Conservation (phyloP, 1,140 invertebrate species). For the Metopolophium dirhodum region DNA sequence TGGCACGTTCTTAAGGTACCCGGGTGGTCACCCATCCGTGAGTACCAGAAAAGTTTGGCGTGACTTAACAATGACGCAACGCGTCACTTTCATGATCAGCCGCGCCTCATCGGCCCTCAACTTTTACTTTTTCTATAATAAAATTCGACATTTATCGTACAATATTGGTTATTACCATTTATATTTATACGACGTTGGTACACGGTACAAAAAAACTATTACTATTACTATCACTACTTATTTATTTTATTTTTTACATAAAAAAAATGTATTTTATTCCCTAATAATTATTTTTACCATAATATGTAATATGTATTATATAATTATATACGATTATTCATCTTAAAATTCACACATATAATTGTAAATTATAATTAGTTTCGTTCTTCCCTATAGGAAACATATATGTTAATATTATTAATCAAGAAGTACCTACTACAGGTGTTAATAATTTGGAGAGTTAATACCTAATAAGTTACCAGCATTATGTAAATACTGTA, state of each 20-base stretch:
- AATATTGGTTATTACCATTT: background rate
- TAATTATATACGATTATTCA: too few relatives aligned
- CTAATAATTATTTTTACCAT: too few relatives aligned
- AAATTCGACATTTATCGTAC: slow-evolving; percentile 19
- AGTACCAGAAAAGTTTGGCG: slow-evolving; percentile 5
- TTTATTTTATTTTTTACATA: background rate
- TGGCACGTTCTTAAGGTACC: background rate
- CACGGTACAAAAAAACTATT: background rate
- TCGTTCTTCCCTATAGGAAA: too few relatives aligned
- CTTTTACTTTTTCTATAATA: slow-evolving; percentile 18
- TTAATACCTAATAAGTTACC: background rate
- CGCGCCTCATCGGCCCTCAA: background rate
- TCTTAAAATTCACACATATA: too few relatives aligned
- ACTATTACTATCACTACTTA: background rate
- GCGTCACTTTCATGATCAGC: background rate
- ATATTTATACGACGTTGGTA: background rate
- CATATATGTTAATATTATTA: background rate
- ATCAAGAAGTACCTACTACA: background rate
- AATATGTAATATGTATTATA: too few relatives aligned
- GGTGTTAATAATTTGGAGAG: too few relatives aligned
- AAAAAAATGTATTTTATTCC: too few relatives aligned
- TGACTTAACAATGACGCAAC: background rate
- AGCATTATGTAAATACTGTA: background rate
- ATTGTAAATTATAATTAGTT: too few relatives aligned
- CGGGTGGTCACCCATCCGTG: background rate